These are phyloP conservation scores for Fregetta grallaria DNA, from an alignment of 2,113 vertebrate genomes.

Conservation along the genomic window DNA sequence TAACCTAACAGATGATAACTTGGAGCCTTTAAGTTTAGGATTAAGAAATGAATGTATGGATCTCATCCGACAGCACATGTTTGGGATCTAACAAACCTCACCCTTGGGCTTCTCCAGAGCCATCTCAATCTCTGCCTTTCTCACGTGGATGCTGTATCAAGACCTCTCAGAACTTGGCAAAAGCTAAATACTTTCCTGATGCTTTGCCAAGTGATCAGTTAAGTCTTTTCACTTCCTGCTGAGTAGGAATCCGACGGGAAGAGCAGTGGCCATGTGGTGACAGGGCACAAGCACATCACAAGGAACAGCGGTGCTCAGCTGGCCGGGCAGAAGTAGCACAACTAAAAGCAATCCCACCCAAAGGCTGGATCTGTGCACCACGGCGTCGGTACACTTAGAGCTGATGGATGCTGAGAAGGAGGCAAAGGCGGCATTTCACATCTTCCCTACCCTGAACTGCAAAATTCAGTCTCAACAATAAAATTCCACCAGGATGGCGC, in stretches of 20 bases:
- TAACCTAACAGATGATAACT: neutral
- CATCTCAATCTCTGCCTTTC: neutral
- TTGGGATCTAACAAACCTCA: neutral
- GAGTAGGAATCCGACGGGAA: neutral
- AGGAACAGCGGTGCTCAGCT: neutral
- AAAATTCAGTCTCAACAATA: neutral
- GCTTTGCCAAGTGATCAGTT: neutral
- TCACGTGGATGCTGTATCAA: neutral
- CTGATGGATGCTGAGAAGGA: accelerated
- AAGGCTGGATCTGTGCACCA: neutral
- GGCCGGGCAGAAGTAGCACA: neutral
- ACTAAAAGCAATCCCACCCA: neutral
- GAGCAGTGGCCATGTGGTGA: neutral
- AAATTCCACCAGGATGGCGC: neutral
- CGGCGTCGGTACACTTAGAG: accelerated
- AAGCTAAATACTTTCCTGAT: neutral
- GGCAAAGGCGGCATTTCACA: neutral
- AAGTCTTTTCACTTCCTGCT: neutral
- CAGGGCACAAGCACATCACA: neutral
- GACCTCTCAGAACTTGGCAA: neutral
- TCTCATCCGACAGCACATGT: neutral
- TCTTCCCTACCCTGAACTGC: neutral
- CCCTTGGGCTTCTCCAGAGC: neutral
- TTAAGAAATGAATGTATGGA: neutral
- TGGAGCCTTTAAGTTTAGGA: neutral